Base-by-base conservation (phyloP, 2,797 vertebrate species). In the Peromyscus aztecus region DNA sequence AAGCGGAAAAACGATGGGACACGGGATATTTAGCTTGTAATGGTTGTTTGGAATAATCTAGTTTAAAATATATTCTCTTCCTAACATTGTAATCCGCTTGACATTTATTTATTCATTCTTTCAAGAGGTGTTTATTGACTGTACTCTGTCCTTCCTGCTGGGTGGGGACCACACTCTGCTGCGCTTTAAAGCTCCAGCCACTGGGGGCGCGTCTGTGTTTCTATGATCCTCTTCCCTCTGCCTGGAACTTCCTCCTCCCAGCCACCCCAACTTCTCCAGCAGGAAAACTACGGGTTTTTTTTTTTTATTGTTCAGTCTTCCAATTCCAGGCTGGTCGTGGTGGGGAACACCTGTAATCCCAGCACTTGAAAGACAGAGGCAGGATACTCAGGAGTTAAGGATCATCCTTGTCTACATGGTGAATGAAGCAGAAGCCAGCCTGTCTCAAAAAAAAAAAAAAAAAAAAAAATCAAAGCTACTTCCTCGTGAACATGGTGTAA, bases 401-500 rank as follows among this genome's bases (percentile, higher is more conserved):
- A 14, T 34, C 52, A 43, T 14, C 65, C 65, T 37, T 55, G 34
- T 24, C 63, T 55, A 55, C 23, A 27, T 21, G 34, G n/a, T 13
- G 27, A 89, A 21, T 34, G 24, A 88, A 27, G n/a, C 21, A 27
- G 69, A 43, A 27, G 6, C 21, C 37, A 76, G 55, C 8, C 40
- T 76, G 40, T 76, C 31, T 49, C 29, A 78, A 78, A 49, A 52
- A 77, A 49, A 52, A 52, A 76, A 61, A 96, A n/a, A 34, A 52
- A 57, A 81, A 3, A 23, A 81, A 86, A 97, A 65, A 71, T 71
- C 67, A 75, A 75, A 96, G 73, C 77, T 87, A 65, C 57, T 91
- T 94, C 69, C 57, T 95, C 14, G 0, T 34, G 57, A 37, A 76
- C 46, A 31, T 43, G 46, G 65, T 29, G 31, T 52, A 43, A 61